Conservation (phyloP, 2,113 vertebrate genomes). For the Seriola rivoliana region DNA sequence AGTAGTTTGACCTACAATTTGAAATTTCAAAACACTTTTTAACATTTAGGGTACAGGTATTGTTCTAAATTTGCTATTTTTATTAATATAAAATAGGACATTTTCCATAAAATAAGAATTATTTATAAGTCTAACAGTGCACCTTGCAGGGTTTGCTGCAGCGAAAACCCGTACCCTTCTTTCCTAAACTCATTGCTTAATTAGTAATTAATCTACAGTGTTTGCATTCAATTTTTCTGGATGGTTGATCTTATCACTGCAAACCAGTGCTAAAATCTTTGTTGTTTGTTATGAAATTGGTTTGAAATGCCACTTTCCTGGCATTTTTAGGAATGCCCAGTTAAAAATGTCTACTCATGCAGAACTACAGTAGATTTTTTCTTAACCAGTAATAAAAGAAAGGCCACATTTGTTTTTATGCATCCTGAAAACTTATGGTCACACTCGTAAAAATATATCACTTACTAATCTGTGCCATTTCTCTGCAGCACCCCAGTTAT, state of each 20-base stretch:
- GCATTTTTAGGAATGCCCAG: background rate
- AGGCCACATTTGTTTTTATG: background rate
- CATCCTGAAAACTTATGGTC: background rate
- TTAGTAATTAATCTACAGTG: background rate
- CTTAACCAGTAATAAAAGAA: background rate
- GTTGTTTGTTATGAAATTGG: background rate
- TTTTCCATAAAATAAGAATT: background rate
- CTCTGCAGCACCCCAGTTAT: background rate
- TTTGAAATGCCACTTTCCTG: background rate
- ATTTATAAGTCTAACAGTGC: background rate
- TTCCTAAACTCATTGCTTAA: background rate
- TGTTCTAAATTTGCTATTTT: too few species aligned
- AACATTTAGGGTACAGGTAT: too few species aligned
- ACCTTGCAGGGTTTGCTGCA: too few species aligned
- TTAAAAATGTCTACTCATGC: background rate
- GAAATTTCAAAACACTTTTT: too few species aligned
- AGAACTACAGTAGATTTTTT: background rate
- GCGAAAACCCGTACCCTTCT: too few species aligned
- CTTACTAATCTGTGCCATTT: background rate
- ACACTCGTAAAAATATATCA: background rate
- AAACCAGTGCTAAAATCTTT: background rate
- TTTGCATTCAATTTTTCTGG: background rate
- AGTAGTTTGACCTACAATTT: constrained; percentile 8
- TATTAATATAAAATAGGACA: too few species aligned
- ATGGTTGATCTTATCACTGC: background rate